Conservation (phyloP, 92 coral and sea anemone genomes). For the Isaurus tuberculatus region DNA sequence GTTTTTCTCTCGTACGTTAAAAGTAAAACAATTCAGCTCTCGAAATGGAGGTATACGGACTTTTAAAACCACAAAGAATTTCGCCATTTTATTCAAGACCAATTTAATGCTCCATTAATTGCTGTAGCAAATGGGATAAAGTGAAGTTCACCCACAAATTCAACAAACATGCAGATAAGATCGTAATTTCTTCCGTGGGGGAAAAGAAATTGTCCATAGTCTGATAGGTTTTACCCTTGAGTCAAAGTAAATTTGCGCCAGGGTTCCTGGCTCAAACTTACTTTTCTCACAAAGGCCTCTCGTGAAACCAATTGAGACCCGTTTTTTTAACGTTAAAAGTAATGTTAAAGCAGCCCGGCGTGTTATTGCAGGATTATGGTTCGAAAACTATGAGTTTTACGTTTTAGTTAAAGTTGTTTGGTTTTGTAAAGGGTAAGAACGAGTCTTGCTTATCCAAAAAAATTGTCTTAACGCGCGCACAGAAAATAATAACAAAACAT, state of each 20-base stretch:
- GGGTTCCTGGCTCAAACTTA: neutral
- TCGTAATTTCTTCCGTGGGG: conserved; percentile 12
- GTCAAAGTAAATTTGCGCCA: neutral
- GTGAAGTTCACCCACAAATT: neutral
- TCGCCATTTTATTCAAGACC: neutral
- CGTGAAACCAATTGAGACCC: no score
- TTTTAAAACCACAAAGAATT: conserved; percentile 37
- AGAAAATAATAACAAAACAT: neutral
- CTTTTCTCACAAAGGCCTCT: no score
- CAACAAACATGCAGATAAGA: conserved; percentile 36
- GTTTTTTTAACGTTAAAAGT: neutral
- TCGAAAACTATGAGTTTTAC: neutral
- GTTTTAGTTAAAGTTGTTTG: neutral
- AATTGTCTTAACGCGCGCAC: neutral
- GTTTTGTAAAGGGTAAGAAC: neutral
- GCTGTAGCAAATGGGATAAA: conserved; percentile 12
- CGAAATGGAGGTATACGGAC: neutral
- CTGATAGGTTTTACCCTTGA: neutral
- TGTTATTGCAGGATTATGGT: neutral
- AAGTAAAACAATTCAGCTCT: neutral
- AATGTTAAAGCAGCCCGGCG: neutral
- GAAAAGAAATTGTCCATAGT: neutral
- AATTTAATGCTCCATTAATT: conserved; percentile 20
- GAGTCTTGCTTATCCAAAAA: neutral
- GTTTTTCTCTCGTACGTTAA: neutral